Evolutionary conservation across 2,888 invertebrate genomes (phyloP), one percentile per base, ranked within the genome.

Genomic region (Cryptocephalus primarius): DNA sequence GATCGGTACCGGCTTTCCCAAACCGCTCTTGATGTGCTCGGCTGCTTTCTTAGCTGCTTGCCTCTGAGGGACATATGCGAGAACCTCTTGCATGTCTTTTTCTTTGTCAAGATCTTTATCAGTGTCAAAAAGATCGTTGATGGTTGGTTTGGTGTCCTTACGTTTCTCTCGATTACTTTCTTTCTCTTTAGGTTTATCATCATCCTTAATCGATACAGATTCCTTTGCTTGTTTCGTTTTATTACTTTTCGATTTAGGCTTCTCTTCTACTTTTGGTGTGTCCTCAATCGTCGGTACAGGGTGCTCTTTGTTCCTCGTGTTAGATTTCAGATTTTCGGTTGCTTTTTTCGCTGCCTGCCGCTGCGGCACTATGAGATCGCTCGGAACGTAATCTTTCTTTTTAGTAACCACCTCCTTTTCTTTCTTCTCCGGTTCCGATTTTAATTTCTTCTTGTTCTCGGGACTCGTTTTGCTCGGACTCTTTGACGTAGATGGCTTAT

Each of bases 21-120:
- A 73, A 8, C 85, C 86, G 66, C 86, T 87, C 65, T 90, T 88
- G 45, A 91, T 86, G 62, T 89, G 88, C 59, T 90, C 90, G 1
- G 90, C 89, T 0, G 91, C 91, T 66, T 91, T 91, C 66, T 90
- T 90, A 9, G 91, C 91, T 1, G 91, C 91, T 69, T 90, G 88
- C 49, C 91, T 73, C 65, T 92, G 91, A 1, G 91, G 91, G 14
- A 92, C 91, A 66, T 89, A 88, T 0, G 88, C 82, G 39, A 88
- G 77, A 41, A 84, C 76, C 60, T 82, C 79, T 55, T 71, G 71
- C 52, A 73, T 66, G 57, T 79, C 79, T 22, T 22, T 22, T 33
- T 55, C 55, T 60, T 82, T 81, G 32, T 79, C 80, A 4, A 72
- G 63, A 48, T 83, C 83, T 62, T 81, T 82, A 40, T 79, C 79